phyloP scores from a whole-genome alignment of 2,888 invertebrate species.

The Mesorhabditis spiculigera region DNA sequence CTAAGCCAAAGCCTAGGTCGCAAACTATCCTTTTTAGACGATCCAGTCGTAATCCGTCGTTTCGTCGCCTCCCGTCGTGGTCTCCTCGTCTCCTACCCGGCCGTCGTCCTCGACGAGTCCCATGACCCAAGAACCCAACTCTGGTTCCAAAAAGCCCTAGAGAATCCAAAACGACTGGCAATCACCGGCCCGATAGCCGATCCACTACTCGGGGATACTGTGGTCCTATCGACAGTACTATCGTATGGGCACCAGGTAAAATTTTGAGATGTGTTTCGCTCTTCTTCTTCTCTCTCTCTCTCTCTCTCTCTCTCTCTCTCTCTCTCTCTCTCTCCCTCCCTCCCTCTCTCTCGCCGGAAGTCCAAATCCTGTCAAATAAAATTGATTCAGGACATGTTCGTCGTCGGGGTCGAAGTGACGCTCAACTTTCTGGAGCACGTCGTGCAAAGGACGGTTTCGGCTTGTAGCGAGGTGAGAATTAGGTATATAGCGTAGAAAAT shows the following conservation, averaged over 20 bases:
- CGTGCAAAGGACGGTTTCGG: not conserved
- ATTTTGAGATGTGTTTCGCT: too few relatives aligned
- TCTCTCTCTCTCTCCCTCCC: too few relatives aligned
- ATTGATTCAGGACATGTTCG: too few relatives aligned
- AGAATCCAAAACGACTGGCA: too few relatives aligned
- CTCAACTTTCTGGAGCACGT: not conserved
- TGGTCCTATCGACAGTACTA: not conserved
- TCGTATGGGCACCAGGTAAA: not conserved
- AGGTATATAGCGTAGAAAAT: not conserved
- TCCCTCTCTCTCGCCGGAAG: too few relatives aligned
- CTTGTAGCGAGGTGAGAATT: not conserved
- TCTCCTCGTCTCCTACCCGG: constrained; percentile 3
- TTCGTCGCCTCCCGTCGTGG: constrained; percentile 1
- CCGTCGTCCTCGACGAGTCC: not conserved
- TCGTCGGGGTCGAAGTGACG: not conserved
- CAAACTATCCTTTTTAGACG: not conserved
- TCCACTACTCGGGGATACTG: not conserved
- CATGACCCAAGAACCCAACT: not conserved
- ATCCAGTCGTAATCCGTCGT: not conserved
- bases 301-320: too few relatives aligned
- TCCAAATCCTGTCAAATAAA: too few relatives aligned
- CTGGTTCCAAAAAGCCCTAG: not conserved
- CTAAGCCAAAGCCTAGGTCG: too few relatives aligned
- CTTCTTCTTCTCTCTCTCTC: too few relatives aligned
- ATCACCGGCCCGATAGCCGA: not conserved